Conservation (phyloP, 2,113 vertebrate genomes). For the Anser brachyrhynchus region DNA sequence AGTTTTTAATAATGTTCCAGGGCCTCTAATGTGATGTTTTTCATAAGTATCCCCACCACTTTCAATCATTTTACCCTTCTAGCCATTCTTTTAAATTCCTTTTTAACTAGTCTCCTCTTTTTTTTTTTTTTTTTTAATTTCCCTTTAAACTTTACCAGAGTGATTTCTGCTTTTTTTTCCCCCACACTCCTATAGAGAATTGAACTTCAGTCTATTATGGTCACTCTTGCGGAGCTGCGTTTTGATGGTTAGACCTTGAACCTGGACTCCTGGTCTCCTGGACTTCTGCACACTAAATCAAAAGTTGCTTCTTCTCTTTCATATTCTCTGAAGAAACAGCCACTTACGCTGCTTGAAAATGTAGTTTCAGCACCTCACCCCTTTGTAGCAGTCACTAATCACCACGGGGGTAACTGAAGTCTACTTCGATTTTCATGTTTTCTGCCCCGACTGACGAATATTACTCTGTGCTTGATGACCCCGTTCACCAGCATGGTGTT, state of each 20-base stretch:
- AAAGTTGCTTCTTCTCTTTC: not conserved
- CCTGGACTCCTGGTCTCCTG: not conserved
- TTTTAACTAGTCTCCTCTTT: not conserved
- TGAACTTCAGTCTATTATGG: not conserved
- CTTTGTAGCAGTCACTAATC: not conserved
- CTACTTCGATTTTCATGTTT: not conserved
- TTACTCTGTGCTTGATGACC: not conserved
- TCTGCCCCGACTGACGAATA: not conserved
- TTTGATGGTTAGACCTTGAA: slow-evolving; percentile 18
- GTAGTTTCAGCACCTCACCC: not conserved
- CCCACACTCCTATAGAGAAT: not conserved
- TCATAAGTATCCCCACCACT: slow-evolving; percentile 13
- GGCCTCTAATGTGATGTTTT: not conserved
- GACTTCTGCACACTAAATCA: not conserved
- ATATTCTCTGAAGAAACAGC: not conserved
- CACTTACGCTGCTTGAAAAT: not conserved
- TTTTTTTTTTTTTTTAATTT: not conserved
- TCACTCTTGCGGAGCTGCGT: not conserved
- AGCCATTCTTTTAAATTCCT: slow-evolving; percentile 5
- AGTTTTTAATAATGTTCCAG: slow-evolving; percentile 3
- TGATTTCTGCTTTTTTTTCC: not conserved
- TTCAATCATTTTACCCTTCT: slow-evolving; percentile 1
- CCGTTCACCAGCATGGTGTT: accelerated
- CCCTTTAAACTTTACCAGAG: slow-evolving; percentile 32
- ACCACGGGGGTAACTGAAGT: not conserved